Conservation (phyloP, 1,140 invertebrate genomes). For the Temnothorax nylanderi region DNA sequence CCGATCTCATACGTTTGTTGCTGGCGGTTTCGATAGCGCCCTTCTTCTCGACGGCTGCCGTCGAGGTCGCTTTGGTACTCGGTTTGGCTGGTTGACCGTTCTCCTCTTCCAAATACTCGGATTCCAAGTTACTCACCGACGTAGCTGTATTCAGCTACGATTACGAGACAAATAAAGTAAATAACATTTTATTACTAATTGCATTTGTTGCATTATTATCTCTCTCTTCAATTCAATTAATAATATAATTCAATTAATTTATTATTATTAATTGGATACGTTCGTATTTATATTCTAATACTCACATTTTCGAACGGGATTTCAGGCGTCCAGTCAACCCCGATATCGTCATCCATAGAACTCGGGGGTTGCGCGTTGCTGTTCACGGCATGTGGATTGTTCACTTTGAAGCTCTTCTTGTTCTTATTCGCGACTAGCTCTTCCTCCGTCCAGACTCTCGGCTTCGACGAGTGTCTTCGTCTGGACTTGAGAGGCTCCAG, state of each 20-base stretch:
- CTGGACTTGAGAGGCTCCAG: conserved; percentile 90
- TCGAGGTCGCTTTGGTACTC: conserved; percentile 75
- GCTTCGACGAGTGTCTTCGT: conserved; percentile 86
- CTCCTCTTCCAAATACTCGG: conserved; percentile 83
- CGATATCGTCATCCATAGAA: conserved; percentile 90
- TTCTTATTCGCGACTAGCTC: conserved; percentile 80
- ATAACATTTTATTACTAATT: background rate
- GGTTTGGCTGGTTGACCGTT: conserved; percentile 72
- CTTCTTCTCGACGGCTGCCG: conserved; percentile 88
- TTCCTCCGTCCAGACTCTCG: conserved; percentile 87
- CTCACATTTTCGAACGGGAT: conserved; percentile 96
- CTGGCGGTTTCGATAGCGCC: conserved; percentile 97
- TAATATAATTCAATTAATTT: background rate
- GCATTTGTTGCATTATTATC: background rate
- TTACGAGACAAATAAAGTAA: background rate
- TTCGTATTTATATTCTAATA: background rate
- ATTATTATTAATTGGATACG: conserved; percentile 1
- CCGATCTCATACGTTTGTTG: conserved; percentile 95
- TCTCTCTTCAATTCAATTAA: background rate
- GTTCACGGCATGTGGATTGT: conserved; percentile 80
- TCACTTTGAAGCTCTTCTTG: conserved; percentile 83
- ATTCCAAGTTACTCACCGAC: conserved; percentile 84
- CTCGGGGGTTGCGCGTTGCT: conserved; percentile 74
- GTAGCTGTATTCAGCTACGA: conserved; percentile 85
- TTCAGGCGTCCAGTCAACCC: conserved; percentile 95